A percentile compares a stretch with the other conserved stretches of the same genome.
Evolutionary conservation across 2,113 vertebrate genomes (phyloP).

Genomic region (Natator depressus): DNA sequence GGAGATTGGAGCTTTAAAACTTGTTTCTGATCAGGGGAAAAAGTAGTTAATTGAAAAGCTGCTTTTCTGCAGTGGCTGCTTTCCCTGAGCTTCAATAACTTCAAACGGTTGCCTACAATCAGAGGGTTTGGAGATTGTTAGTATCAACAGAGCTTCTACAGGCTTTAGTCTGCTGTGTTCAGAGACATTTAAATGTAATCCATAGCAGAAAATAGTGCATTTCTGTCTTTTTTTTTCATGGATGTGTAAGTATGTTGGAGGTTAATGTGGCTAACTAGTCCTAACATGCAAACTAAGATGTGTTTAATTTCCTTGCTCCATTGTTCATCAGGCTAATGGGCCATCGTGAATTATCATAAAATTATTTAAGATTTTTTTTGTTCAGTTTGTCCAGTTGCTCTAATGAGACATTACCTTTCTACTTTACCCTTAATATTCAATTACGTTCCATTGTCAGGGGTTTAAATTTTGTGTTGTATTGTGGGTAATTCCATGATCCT

Average conservation of each 20-base stretch:
- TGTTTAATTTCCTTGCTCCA: neutral
- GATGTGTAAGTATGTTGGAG: accelerated
- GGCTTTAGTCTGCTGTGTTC: constrained; percentile 45
- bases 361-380: neutral
- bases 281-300: neutral
- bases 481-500: neutral
- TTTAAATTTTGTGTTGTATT: neutral
- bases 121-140: constrained; percentile 26
- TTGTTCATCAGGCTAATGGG: neutral
- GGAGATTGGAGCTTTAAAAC: neutral
- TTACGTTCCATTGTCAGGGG: neutral
- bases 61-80: constrained; percentile 36
- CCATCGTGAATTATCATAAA: neutral
- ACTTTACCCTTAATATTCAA: neutral
- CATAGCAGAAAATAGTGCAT: constrained; percentile 4
- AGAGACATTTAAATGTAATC: constrained; percentile 35
- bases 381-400: neutral
- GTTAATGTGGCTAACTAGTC: neutral
- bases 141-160: neutral
- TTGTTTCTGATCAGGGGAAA: constrained; percentile 24
- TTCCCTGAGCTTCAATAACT: constrained; percentile 49
- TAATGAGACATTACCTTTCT: neutral
- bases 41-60: constrained; percentile 63
- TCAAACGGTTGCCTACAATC: constrained; percentile 55
- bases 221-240: neutral